Percentiles rank a stretch among this genome's conserved stretches.
These are phyloP conservation scores for Cololabis saira DNA, from an alignment of 2,113 vertebrate genomes.

Conservation along the genomic window DNA sequence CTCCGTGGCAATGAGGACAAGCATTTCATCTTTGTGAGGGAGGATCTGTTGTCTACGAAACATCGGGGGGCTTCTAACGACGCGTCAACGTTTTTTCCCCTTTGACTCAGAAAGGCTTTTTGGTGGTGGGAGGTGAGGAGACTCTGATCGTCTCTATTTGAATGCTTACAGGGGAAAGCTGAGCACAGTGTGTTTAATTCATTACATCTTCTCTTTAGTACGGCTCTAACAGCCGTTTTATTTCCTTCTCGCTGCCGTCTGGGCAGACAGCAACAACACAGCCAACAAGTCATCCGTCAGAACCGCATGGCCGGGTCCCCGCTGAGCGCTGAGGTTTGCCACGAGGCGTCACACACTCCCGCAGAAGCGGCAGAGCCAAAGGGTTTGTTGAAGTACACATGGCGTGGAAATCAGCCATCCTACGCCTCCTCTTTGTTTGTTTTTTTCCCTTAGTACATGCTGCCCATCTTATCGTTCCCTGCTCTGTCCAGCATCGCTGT, in stretches of 20 bases:
- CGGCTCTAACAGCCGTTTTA: constrained; percentile 15
- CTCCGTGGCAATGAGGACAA: constrained; percentile 60
- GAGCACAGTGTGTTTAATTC: constrained; percentile 50
- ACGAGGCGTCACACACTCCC: constrained; percentile 35
- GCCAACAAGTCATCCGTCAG: constrained; percentile 38
- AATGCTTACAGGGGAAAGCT: constrained; percentile 50
- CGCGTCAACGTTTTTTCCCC: constrained; percentile 10
- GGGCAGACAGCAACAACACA: background rate
- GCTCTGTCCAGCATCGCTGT: constrained; percentile 31
- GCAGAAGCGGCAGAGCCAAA: constrained; percentile 27
- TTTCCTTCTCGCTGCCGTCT: background rate
- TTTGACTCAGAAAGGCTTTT: constrained; percentile 52
- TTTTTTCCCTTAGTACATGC: constrained; percentile 14
- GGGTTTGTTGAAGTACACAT: constrained; percentile 51
- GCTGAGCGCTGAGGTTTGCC: constrained; percentile 35
- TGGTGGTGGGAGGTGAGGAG: constrained; percentile 34
- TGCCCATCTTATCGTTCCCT: constrained; percentile 21
- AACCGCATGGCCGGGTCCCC: constrained; percentile 38
- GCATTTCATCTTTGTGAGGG: constrained; percentile 57
- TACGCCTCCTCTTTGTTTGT: constrained; percentile 15
- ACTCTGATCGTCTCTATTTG: constrained; percentile 55
- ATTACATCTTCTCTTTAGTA: constrained; percentile 36
- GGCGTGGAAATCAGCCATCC: constrained; percentile 35
- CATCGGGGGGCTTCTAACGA: constrained; percentile 49
- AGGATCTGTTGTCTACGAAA: constrained; percentile 64